These are phyloP conservation scores for Trogon surrucura DNA, from an alignment of 2,113 vertebrate species.

Conservation along the genomic window DNA sequence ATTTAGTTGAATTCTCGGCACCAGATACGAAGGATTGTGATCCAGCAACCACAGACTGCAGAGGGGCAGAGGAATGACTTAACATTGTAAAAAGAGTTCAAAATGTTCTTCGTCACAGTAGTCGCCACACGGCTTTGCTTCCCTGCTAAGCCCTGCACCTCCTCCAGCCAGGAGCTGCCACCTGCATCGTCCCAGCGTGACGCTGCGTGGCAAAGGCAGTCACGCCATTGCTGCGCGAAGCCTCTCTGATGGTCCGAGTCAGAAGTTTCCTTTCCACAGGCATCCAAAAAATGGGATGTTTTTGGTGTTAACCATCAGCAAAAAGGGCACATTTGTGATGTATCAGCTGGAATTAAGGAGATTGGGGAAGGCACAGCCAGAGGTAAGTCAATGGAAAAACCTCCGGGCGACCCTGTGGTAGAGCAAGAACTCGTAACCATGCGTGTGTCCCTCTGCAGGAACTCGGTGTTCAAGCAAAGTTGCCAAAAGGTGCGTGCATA, in stretches of 20 bases:
- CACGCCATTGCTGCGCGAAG: fast-evolving
- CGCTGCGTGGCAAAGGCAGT: neutral
- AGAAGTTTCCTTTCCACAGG: neutral
- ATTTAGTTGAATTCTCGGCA: slow-evolving; percentile 34
- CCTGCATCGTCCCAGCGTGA: neutral
- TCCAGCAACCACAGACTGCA: slow-evolving; percentile 11
- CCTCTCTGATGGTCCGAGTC: neutral
- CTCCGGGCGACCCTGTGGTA: neutral
- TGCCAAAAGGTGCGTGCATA: slow-evolving; percentile 55
- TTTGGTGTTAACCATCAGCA: slow-evolving; percentile 31
- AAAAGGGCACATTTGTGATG: slow-evolving; percentile 41
- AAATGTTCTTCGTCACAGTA: slow-evolving; percentile 28
- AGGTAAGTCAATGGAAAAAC: slow-evolving; percentile 36
- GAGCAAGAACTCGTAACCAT: neutral
- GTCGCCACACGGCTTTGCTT: neutral
- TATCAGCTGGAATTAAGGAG: slow-evolving; percentile 26
- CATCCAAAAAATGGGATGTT: neutral
- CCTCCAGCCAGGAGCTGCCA: neutral
- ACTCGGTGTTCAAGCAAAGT: slow-evolving; percentile 10
- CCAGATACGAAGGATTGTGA: slow-evolving; percentile 18
- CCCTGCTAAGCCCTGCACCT: neutral
- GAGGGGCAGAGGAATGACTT: neutral
- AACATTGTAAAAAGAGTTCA: neutral
- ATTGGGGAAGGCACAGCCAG: slow-evolving; percentile 51
- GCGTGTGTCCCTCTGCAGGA: neutral